Evolutionary conservation across 1,140 invertebrate genomes (phyloP).

Genomic region (Drosophila sproati): DNA sequence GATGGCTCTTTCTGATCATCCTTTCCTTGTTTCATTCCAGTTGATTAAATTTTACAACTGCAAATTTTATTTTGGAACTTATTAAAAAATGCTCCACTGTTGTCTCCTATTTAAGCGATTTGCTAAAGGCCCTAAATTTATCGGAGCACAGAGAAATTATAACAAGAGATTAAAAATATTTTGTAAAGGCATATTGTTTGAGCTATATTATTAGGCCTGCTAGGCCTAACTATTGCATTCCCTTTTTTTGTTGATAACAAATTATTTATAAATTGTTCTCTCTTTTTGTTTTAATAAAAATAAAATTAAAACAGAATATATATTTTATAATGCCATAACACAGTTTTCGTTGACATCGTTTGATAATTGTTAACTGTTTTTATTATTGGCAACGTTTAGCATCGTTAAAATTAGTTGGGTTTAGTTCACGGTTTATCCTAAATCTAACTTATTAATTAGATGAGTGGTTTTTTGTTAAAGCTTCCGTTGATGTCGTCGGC

Average conservation of each 20-base stretch:
- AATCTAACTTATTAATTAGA: constrained; percentile 66
- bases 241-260: no score
- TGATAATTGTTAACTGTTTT: constrained; percentile 70
- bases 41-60: neutral
- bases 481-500: constrained; percentile 56
- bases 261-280: no score
- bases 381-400: constrained; percentile 79
- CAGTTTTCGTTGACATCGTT: constrained; percentile 18
- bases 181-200: neutral
- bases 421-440: constrained; percentile 55
- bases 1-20: neutral
- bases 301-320: no score
- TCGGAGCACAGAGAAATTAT: neutral
- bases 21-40: constrained; percentile 21
- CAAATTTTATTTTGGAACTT: neutral
- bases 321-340: no score
- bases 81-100: neutral
- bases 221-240: neutral
- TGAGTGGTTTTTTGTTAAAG: constrained; percentile 75
- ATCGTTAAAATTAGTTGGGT: constrained; percentile 69
- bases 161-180: neutral
- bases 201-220: neutral
- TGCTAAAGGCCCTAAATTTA: neutral
- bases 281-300: no score
- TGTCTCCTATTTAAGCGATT: neutral